Conservation (phyloP, 2,113 vertebrate genomes). For the Canis aureus region DNA sequence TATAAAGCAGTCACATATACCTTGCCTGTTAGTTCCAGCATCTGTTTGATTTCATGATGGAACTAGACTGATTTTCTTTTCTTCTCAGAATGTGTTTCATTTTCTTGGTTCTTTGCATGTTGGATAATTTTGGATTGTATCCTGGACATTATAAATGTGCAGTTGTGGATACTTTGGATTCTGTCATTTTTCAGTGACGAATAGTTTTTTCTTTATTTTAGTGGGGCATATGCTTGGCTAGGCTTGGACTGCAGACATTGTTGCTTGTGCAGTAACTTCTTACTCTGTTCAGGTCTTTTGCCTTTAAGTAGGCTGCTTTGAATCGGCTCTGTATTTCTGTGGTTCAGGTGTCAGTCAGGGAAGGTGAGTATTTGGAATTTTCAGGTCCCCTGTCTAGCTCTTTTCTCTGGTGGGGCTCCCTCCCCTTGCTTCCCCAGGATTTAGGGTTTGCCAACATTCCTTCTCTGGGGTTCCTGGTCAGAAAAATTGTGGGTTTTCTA, state of each 20-base stretch:
- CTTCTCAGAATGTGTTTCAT: slow-evolving; percentile 54
- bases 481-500: not conserved
- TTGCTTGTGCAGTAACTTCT: not conserved
- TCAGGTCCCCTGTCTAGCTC: not conserved
- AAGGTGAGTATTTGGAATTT: not conserved
- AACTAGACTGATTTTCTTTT: slow-evolving; percentile 14
- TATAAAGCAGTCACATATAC: not conserved
- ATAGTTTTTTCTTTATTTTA: slow-evolving; percentile 38
- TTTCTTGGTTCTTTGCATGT: slow-evolving; percentile 21
- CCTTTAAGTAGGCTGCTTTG: not conserved
- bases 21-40: not conserved
- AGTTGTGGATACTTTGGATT: slow-evolving; percentile 43
- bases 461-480: not conserved
- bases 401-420: not conserved
- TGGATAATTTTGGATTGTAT: slow-evolving; percentile 34
- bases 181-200: not conserved
- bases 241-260: not conserved
- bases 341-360: not conserved
- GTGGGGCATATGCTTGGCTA: not conserved
- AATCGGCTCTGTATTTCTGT: not conserved
- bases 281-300: not conserved
- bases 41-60: slow-evolving; percentile 50
- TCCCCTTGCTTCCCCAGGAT: not conserved
- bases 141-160: slow-evolving; percentile 22
- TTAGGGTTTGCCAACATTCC: not conserved